These are phyloP conservation scores for Aquatica leii DNA, from an alignment of 2,888 invertebrate genomes.

Conservation along the genomic window DNA sequence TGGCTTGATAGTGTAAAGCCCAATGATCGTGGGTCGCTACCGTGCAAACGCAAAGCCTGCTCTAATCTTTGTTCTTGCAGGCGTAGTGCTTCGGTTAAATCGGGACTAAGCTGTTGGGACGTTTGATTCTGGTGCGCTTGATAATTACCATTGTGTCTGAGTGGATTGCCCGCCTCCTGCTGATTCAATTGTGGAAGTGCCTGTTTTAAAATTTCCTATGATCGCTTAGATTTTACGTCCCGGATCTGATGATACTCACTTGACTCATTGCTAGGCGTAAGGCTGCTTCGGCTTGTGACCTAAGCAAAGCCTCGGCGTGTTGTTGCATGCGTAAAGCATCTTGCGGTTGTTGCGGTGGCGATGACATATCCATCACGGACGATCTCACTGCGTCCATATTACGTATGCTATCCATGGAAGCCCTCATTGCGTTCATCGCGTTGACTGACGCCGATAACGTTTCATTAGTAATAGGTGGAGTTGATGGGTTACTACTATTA, in stretches of 20 bases:
- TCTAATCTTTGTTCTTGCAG: conserved; percentile 80
- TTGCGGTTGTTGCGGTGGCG: conserved; percentile 56
- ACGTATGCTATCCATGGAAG: conserved; percentile 66
- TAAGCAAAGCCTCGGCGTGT: conserved; percentile 81
- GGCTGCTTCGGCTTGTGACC: conserved; percentile 87
- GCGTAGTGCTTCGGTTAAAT: conserved; percentile 75
- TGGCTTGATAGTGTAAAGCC: conserved; percentile 73
- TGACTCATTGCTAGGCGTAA: conserved; percentile 82
- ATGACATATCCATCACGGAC: conserved; percentile 62
- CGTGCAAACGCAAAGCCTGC: conserved; percentile 82
- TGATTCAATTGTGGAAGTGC: conserved; percentile 60
- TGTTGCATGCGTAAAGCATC: conserved; percentile 62
- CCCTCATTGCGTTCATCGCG: conserved; percentile 69
- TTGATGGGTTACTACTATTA: conserved; percentile 60
- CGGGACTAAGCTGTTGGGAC: conserved; percentile 70
- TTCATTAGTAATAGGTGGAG: conserved; percentile 61
- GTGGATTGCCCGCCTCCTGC: conserved; percentile 58
- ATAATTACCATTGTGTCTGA: conserved; percentile 59
- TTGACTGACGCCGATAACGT: conserved; percentile 63
- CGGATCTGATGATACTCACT: conserved; percentile 48
- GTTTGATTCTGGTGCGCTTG: conserved; percentile 56
- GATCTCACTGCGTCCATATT: conserved; percentile 64
- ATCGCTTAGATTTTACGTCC: not conserved
- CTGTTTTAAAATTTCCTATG: conserved; percentile 28
- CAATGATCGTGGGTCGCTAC: conserved; percentile 78